phyloP scores from a whole-genome alignment of 1,140 invertebrate species.

The Drosophila saltans region DNA sequence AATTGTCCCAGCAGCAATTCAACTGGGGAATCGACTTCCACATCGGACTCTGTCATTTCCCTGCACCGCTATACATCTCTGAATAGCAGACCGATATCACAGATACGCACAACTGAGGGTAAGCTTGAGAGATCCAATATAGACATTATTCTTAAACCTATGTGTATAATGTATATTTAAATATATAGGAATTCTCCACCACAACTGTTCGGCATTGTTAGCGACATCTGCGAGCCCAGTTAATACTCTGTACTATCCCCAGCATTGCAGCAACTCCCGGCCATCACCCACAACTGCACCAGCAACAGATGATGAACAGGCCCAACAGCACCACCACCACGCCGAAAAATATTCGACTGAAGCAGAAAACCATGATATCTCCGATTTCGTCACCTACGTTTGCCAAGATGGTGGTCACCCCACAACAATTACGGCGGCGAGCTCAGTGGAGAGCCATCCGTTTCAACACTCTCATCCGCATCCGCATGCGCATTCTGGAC shows the following conservation, averaged over 20 bases:
- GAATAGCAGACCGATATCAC: conserved; percentile 52
- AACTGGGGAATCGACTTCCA: conserved; percentile 37
- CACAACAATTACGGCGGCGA: conserved; percentile 24
- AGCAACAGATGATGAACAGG: conserved; percentile 47
- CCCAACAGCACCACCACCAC: conserved; percentile 69
- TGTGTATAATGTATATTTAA: not conserved
- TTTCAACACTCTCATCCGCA: conserved; percentile 61
- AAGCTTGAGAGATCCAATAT: conserved; percentile 6
- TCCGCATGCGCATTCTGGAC: conserved; percentile 23
- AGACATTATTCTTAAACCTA: not conserved
- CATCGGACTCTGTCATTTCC: conserved; percentile 44
- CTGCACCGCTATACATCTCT: conserved; percentile 75
- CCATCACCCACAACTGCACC: conserved; percentile 49
- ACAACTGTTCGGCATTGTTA: conserved; percentile 68
- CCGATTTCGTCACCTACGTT: conserved; percentile 98
- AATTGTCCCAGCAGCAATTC: conserved; percentile 42
- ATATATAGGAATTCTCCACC: conserved; percentile 60
- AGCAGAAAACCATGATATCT: conserved; percentile 90
- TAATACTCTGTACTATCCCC: conserved; percentile 84
- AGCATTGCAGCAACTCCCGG: conserved; percentile 81
- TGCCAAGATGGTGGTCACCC: conserved; percentile 91
- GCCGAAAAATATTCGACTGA: conserved; percentile 51
- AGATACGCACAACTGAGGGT: conserved; percentile 70
- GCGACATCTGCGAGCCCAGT: conserved; percentile 83
- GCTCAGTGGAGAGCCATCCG: conserved; percentile 37